Percentiles rank a stretch among this genome's conserved stretches.
Evolutionary conservation across 2,888 invertebrate genomes (phyloP).

Genomic region (Drosophila merina): DNA sequence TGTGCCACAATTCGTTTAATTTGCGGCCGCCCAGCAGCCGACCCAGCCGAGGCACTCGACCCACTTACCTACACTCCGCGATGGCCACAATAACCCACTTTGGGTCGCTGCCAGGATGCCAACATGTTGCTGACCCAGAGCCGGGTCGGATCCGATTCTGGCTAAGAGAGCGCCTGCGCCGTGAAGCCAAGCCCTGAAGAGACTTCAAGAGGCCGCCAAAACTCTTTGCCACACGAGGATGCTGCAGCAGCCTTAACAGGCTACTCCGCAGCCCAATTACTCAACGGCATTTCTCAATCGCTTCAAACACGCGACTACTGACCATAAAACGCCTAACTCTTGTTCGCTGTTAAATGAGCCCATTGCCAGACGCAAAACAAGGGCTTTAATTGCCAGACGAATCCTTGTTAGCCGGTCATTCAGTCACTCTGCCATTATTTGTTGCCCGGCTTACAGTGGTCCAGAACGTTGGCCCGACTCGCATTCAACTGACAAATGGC

Average conservation of each 20-base stretch:
- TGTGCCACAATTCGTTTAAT: constrained; percentile 75
- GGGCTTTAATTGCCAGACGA: constrained; percentile 57
- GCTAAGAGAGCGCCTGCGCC: constrained; percentile 56
- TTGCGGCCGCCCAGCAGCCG: constrained; percentile 67
- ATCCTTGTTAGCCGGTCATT: constrained; percentile 26
- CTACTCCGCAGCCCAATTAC: constrained; percentile 43
- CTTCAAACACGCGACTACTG: constrained; percentile 49
- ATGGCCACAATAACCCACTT: constrained; percentile 67
- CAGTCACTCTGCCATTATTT: constrained; percentile 25
- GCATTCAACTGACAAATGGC: constrained; percentile 41
- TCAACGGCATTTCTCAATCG: constrained; percentile 65
- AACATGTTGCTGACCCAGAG: constrained; percentile 78
- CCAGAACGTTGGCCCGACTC: constrained; percentile 20
- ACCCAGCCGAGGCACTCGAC: constrained; percentile 46
- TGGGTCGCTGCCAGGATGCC: constrained; percentile 33
- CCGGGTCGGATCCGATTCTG: constrained; percentile 27
- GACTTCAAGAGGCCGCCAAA: neutral
- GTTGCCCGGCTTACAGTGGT: constrained; percentile 31
- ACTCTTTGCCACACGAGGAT: constrained; percentile 14
- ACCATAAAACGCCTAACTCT: constrained; percentile 76
- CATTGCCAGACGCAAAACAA: constrained; percentile 45
- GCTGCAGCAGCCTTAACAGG: constrained; percentile 19
- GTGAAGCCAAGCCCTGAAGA: neutral
- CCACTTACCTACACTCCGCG: constrained; percentile 58
- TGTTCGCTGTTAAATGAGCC: constrained; percentile 60